A percentile compares a stretch with the other conserved stretches of the same genome.
These are phyloP conservation scores for Himalopsyche phryganea DNA, from an alignment of 1,140 invertebrate species.

Conservation along the genomic window DNA sequence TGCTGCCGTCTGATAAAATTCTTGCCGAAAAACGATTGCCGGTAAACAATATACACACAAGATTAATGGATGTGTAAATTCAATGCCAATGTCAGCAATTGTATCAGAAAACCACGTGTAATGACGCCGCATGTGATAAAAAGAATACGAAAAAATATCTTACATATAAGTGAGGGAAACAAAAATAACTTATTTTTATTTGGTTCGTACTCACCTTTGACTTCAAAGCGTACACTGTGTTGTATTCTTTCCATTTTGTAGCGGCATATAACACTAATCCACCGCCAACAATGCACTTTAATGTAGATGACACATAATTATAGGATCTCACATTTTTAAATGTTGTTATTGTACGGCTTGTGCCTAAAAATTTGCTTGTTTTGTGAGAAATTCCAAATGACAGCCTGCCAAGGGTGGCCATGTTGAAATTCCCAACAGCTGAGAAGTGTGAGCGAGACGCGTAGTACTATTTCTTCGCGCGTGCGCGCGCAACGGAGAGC, in stretches of 20 bases:
- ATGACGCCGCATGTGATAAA: conserved; percentile 3
- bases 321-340: conserved; percentile 15
- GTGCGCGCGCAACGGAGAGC: conserved; percentile 1
- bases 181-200: conserved; percentile 6
- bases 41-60: too few species aligned
- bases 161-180: background rate
- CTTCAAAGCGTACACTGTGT: conserved; percentile 18
- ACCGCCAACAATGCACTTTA: conserved; percentile 14
- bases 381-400: conserved; percentile 30
- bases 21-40: too few species aligned
- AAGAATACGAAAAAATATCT: background rate
- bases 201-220: conserved; percentile 19
- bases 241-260: conserved; percentile 21
- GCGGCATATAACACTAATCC: conserved; percentile 13
- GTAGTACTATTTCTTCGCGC: background rate
- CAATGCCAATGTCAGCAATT: conserved; percentile 12
- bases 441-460: conserved; percentile 18
- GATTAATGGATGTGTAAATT: background rate
- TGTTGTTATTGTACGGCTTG: conserved; percentile 8
- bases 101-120: conserved; percentile 6
- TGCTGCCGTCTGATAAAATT: too few species aligned
- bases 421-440: conserved; percentile 28
- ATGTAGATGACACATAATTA: conserved; percentile 10
- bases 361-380: conserved; percentile 18
- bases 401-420: conserved; percentile 29